phyloP scores from a whole-genome alignment of 2,797 vertebrate species.

The Moxostoma hubbsi region DNA sequence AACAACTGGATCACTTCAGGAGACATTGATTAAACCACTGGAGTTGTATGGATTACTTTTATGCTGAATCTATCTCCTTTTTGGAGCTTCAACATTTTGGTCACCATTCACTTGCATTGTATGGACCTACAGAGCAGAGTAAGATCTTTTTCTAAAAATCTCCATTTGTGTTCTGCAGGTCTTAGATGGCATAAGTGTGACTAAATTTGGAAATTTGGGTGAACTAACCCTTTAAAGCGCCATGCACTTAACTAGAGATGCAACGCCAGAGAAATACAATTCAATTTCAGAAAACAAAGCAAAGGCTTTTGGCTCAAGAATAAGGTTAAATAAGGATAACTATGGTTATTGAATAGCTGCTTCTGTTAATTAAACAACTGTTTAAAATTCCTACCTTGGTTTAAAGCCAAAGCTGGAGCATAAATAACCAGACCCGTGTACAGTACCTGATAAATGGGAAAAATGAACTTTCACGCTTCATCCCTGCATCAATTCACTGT shows the following conservation, averaged over 20 bases:
- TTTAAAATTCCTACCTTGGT: conserved; percentile 75
- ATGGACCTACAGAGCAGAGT: too few relatives aligned
- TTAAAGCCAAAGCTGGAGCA: conserved; percentile 80
- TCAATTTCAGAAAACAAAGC: neutral
- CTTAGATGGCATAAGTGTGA: too few relatives aligned
- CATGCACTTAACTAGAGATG: neutral
- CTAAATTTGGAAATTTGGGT: too few relatives aligned
- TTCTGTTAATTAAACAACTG: neutral
- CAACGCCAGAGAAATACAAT: neutral
- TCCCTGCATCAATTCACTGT: neutral
- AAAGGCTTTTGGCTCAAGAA: neutral
- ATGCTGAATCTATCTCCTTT: too few relatives aligned
- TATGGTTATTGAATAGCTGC: neutral
- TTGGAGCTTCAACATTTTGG: too few relatives aligned
- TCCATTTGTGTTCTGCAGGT: too few relatives aligned
- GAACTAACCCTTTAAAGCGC: too few relatives aligned
- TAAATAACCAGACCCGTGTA: conserved; percentile 85
- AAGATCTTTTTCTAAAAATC: too few relatives aligned
- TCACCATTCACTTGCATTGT: too few relatives aligned
- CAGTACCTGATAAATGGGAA: conserved; percentile 70
- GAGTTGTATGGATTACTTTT: too few relatives aligned
- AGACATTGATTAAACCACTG: too few relatives aligned
- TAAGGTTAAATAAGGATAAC: neutral
- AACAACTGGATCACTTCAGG: too few relatives aligned
- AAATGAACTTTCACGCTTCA: neutral